Evolutionary conservation across 2,113 vertebrate genomes (phyloP), one percentile per base, ranked within the genome.

Genomic region (Sus scrofa): DNA sequence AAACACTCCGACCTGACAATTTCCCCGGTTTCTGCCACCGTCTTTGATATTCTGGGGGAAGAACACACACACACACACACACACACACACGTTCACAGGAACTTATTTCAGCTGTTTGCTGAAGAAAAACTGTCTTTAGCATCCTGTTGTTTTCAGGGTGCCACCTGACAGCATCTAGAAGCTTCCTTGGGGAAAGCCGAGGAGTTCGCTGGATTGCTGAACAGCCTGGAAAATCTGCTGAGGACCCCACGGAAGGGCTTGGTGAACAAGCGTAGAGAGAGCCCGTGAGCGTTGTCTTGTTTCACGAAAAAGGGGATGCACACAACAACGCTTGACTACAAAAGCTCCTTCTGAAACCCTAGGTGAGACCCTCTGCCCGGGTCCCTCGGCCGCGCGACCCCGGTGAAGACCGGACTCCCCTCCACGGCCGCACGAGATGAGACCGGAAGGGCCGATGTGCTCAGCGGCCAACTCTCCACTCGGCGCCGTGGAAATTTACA

Each of bases 401-500:
- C 26, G n/a, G 54, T 19, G 13, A 60, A 77, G 86, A 68, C 74
- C 62, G 86, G 95, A 94, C 86, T 94, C 85, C 19, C 97, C 97
- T 98, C 97, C 94, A 74, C 97, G 75, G 97, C 44, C 44, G 88
- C 93, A 94, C 96, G 97, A 98, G 97, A 98, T 91, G 96, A 98
- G 98, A 98, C 98, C 84, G 9, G 96, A 98, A 98, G 96, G 98
- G 97, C 98, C 98, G 97, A 97, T 98, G 97, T 97, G 96, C 82
- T 19, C 97, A 97, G 97, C 98, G 98, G 98, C 98, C 98, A 98
- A 99, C 98, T 99, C 99, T 98, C 98, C 98, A 98, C 98, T 98
- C 98, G 97, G 98, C 98, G 98, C 98, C 98, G 97, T 98, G 98
- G 98, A 98, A 99, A 99, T 98, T 99, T 98, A 98, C 98, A 98